Conservation (phyloP, 2,113 vertebrate species). For the Pelobates fuscus region DNA sequence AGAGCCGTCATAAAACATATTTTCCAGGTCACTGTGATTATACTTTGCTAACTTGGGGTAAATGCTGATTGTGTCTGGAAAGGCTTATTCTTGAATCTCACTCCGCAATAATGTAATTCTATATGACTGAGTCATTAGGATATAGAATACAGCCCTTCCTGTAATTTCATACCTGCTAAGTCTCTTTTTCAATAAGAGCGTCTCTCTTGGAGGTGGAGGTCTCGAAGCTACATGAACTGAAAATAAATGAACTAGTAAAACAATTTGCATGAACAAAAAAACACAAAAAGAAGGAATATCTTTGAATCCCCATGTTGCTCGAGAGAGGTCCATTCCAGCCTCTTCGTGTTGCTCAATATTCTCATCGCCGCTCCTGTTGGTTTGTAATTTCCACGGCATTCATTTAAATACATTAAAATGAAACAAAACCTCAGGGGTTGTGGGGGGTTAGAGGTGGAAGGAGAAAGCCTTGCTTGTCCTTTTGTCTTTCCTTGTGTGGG, state of each 20-base stretch:
- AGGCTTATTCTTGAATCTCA: too few relatives aligned
- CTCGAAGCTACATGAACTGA: too few relatives aligned
- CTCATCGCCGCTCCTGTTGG: conserved; percentile 6
- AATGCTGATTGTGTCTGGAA: too few relatives aligned
- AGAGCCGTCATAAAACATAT: too few relatives aligned
- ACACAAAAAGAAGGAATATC: neutral
- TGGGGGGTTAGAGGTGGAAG: neutral
- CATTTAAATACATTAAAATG: conserved; percentile 39
- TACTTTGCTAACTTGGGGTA: too few relatives aligned
- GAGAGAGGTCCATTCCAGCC: neutral
- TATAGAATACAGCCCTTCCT: neutral
- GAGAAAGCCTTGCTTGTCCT: conserved; percentile 3
- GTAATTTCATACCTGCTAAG: neutral
- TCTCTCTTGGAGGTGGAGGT: neutral
- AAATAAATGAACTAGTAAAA: neutral
- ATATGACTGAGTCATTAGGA: neutral
- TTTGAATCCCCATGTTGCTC: neutral
- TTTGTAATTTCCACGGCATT: conserved; percentile 26
- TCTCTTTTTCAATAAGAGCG: neutral
- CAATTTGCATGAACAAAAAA: neutral
- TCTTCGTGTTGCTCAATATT: neutral
- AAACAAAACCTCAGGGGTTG: conserved; percentile 17
- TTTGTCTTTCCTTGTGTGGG: conserved; percentile 39
- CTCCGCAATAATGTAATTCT: too few relatives aligned
- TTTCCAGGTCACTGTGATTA: too few relatives aligned